These are phyloP conservation scores for Chrysolina haemoptera DNA, from an alignment of 2,888 invertebrate genomes.

Conservation along the genomic window DNA sequence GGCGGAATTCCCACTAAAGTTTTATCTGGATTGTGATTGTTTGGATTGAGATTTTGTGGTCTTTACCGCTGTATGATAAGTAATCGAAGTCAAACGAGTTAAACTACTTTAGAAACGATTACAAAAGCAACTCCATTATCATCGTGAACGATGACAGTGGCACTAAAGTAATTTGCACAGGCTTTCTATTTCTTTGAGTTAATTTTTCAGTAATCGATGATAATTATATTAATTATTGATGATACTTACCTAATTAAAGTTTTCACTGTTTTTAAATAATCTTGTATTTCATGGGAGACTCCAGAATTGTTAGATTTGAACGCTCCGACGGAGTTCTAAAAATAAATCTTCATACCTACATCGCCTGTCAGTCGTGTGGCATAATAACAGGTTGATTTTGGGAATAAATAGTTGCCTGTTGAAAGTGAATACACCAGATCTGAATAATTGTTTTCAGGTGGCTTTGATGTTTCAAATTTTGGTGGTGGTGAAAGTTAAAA, in stretches of 20 bases:
- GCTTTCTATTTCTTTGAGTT: not conserved
- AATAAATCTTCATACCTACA: not conserved
- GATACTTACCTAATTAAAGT: too few relatives aligned
- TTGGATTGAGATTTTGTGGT: not conserved
- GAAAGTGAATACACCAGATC: too few relatives aligned
- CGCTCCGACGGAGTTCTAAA: not conserved
- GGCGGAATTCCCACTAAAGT: not conserved
- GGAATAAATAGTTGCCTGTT: too few relatives aligned
- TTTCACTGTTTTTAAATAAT: not conserved
- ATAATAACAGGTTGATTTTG: not conserved
- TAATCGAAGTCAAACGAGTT: not conserved
- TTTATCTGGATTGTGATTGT: not conserved
- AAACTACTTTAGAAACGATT: not conserved
- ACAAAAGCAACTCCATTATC: not conserved
- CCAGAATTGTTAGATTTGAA: not conserved
- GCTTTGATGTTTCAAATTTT: too few relatives aligned
- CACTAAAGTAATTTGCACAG: not conserved
- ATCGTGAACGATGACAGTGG: not conserved
- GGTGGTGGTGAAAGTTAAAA: too few relatives aligned
- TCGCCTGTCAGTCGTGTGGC: not conserved
- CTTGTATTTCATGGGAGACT: not conserved
- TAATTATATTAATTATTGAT: too few relatives aligned
- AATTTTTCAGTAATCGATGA: too few relatives aligned
- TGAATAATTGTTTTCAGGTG: too few relatives aligned
- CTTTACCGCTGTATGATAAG: conserved; percentile 1